A percentile compares a stretch with the other conserved stretches of the same genome.
phyloP scores from a whole-genome alignment of 2,888 invertebrate genomes.

The Epirrhoe tristata region DNA sequence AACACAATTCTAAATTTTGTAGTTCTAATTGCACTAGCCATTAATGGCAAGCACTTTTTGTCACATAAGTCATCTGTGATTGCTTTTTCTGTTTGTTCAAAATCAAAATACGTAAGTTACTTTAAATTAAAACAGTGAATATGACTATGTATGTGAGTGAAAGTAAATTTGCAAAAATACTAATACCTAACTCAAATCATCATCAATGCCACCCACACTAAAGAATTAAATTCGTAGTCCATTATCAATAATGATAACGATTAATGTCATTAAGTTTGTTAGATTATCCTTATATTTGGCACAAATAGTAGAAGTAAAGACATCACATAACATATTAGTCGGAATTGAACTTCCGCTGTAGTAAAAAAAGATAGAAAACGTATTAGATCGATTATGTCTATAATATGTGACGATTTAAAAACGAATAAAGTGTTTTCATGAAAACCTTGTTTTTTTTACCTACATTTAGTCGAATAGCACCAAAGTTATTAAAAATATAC shows the following conservation, averaged over 20 bases:
- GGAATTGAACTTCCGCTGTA: neutral
- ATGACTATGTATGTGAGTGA: neutral
- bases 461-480: neutral
- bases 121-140: neutral
- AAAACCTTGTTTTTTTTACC: neutral
- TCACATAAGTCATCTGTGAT: neutral
- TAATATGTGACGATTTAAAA: neutral
- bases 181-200: neutral
- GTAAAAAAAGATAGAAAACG: neutral
- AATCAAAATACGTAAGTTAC: neutral
- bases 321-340: neutral
- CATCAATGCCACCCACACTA: neutral
- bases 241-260: neutral
- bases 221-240: neutral
- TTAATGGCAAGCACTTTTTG: constrained; percentile 1
- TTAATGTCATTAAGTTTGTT: neutral
- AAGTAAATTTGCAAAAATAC: neutral
- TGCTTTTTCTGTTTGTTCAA: neutral
- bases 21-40: neutral
- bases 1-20: neutral
- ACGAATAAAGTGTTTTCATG: neutral
- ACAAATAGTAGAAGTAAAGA: neutral
- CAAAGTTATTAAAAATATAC: neutral
- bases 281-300: neutral
- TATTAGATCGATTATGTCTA: neutral